These are phyloP conservation scores for Idris sp. DNA, from an alignment of 1,140 invertebrate species.

Conservation along the genomic window DNA sequence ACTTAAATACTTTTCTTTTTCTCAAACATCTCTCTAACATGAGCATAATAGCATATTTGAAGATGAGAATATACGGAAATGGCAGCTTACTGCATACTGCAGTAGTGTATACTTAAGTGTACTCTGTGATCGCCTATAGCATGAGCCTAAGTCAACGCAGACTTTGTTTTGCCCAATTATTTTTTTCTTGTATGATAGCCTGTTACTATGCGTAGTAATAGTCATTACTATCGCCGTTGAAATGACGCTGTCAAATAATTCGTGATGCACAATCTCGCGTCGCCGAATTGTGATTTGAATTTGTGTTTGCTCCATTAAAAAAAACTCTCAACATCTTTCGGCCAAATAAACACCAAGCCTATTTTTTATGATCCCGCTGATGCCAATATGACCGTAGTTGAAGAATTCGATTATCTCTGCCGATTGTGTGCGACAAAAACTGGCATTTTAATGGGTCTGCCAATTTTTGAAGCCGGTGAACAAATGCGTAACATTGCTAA, in stretches of 20 bases:
- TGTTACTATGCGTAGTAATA: too few relatives aligned
- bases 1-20: too few relatives aligned
- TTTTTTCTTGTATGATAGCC: not conserved
- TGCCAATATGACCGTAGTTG: slow-evolving; percentile 78
- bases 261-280: slow-evolving; percentile 9
- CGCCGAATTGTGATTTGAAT: not conserved
- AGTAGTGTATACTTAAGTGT: not conserved
- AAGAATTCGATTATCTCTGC: slow-evolving; percentile 79
- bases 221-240: not conserved
- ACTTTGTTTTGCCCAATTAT: slow-evolving; percentile 34
- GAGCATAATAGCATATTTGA: too few relatives aligned
- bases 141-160: slow-evolving; percentile 16
- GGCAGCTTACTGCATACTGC: too few relatives aligned
- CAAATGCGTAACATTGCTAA: slow-evolving; percentile 80
- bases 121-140: slow-evolving; percentile 14
- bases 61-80: slow-evolving; percentile 16
- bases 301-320: slow-evolving; percentile 5
- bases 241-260: not conserved
- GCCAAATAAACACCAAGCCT: not conserved
- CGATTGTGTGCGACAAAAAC: slow-evolving; percentile 80
- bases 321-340: slow-evolving; percentile 19
- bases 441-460: slow-evolving; percentile 78
- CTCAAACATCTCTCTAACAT: too few relatives aligned
- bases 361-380: not conserved
- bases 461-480: slow-evolving; percentile 81